These are phyloP conservation scores for Dromius quadrimaculatus DNA, from an alignment of 2,888 invertebrate species.

Conservation along the genomic window DNA sequence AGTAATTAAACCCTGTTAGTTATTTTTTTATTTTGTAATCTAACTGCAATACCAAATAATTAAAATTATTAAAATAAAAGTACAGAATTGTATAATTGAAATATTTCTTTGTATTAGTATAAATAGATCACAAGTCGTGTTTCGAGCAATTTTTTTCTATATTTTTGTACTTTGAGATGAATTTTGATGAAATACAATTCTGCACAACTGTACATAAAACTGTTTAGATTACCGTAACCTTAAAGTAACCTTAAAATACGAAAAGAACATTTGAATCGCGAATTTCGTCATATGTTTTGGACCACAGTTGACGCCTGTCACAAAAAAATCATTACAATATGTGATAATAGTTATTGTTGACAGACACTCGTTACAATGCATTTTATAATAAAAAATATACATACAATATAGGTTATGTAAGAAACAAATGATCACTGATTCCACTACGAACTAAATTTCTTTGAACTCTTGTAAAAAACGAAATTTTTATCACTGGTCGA, in stretches of 20 bases:
- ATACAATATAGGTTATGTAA: slow-evolving; percentile 45
- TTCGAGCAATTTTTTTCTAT: slow-evolving; percentile 45
- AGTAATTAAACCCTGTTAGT: slow-evolving; percentile 61
- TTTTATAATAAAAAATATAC: slow-evolving; percentile 48
- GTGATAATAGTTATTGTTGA: slow-evolving; percentile 40
- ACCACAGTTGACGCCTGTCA: slow-evolving; percentile 47
- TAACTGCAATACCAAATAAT: slow-evolving; percentile 53
- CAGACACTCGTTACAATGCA: slow-evolving; percentile 50
- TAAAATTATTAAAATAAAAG: slow-evolving; percentile 56
- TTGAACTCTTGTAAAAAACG: slow-evolving; percentile 51
- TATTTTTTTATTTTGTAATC: slow-evolving; percentile 56
- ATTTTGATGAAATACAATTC: slow-evolving; percentile 47
- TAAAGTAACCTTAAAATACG: slow-evolving; percentile 49
- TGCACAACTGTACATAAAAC: slow-evolving; percentile 51
- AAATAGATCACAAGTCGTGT: slow-evolving; percentile 45
- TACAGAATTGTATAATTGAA: slow-evolving; percentile 59
- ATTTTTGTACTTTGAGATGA: slow-evolving; percentile 44
- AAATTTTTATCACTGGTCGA: slow-evolving; percentile 36
- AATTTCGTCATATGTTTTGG: slow-evolving; percentile 52
- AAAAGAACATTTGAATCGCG: slow-evolving; percentile 48
- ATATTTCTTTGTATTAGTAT: slow-evolving; percentile 14
- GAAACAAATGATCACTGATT: slow-evolving; percentile 43
- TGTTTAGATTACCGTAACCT: slow-evolving; percentile 52
- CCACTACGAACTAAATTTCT: slow-evolving; percentile 41
- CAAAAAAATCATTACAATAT: slow-evolving; percentile 45